Base-by-base conservation (phyloP, 2,797 vertebrate species). In the Clarias laeviceps region DNA sequence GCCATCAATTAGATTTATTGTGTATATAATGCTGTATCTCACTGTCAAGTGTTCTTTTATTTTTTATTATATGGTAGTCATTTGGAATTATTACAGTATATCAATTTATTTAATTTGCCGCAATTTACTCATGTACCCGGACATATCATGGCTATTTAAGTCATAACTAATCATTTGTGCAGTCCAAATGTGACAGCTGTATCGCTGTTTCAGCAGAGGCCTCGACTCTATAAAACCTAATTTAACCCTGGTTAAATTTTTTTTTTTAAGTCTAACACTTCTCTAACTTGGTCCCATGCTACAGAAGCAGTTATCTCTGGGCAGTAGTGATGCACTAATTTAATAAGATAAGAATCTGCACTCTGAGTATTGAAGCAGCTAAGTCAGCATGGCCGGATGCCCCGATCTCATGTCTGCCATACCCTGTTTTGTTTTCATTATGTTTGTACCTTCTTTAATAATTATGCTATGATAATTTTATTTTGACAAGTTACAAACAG, bases 371-470 rank as follows among this genome's bases (percentile, higher is more conserved):
- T 32, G 8, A 79, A 66, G 18, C 27, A 88, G 84, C 74, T 80
- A 81, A 90, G 64, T 88, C 72, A 88, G 82, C 84, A 80, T 66
- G 82, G 62, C 45, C n/a, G 27, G 1, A 56, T 59, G 56, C 40
- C 81, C 79, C 82, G 32, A 83, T 64, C 77, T 76, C 61, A 50
- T 80, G 61, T 84, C 34, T 73, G 27, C 68, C 83, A 87, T 82
- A 29, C 70, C 32, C n/a, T 66, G 18, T 40, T 24, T 86, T 15
- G 1, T 77, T 69, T 14, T 56, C 34, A 54, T 18, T 62, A 32
- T 77, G 32, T 56, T 69, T 82, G 37, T 34, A 61, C 34, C 14
- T 79, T 62, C 34, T 62, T 7, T 40, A 14, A 11, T 54, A 27
- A 20, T 45, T 54, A 32, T 50, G 37, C n/a, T 50, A 45, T 27